Base-by-base conservation (phyloP, 2,888 invertebrate species). In the Nemotelus pantherinus region DNA sequence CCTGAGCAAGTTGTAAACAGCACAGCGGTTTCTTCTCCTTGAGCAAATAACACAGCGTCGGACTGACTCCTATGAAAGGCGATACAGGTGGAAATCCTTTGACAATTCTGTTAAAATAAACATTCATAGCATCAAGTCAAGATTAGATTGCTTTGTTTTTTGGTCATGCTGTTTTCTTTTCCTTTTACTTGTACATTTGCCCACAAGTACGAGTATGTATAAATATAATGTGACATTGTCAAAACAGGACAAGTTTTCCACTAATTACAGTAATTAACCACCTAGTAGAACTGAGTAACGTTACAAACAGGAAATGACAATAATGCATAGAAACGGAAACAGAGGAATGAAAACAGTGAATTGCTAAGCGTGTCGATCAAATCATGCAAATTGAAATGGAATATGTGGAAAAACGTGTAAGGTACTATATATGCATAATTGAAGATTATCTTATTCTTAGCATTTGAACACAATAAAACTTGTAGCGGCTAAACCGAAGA, bases 41-140 rank as follows among this genome's bases (percentile, higher is more conserved):
- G 83, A 98, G 91, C 84, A 99, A 91, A 87, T 98, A 98, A 87
- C 99, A 99, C 60, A 98, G 90, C 2, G 98, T 98, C n/a, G 98
- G 97, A 85, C 97, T 97, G 72, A 98, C 98, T 81, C 98, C 98
- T 83, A 99, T 97, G 89, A 98, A 99, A 4, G 98, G 98, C 64
- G 97, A 96, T 2, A 98, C 97, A 44, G 98, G 98, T 64, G 97
- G 97, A 87, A 97, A 97, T 82, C 97, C 97, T 88, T 97, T 97
- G 82, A 97, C 94, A 86, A 97, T 95, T 88, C 97, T 97, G 91
- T 81, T 90, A 82, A 80, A 75, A 78, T 80, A 80, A 67, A 78
- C 9, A 74, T 63, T 57, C 4, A 39, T 45, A 45, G n/a, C 41
- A 63, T 48, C 41, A 70, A 70, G 43, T 70, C 43, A 55, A n/a